Evolutionary conservation across 1,140 invertebrate species (phyloP), one percentile per base, ranked within the genome.

Genomic region (Hestina assimilis): DNA sequence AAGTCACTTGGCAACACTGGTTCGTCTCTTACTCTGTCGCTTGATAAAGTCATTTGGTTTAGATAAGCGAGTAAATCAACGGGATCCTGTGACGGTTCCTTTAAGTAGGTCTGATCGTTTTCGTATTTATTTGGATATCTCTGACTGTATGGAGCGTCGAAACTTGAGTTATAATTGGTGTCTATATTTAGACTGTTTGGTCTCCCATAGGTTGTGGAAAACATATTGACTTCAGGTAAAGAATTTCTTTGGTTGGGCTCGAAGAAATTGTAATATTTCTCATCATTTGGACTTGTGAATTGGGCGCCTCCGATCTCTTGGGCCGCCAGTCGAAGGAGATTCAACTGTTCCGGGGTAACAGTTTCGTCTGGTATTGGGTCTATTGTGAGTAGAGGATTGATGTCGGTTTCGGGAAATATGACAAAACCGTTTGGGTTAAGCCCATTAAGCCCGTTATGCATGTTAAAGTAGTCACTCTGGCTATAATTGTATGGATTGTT

Each of bases 211-310:
- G 75, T 79, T 23, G 69, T 79, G 11, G 65, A 41, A 54, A 77
- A 87, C 72, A 82, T 75, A 40, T 74, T 76, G 2, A 71, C 62
- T 40, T 87, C 82, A 2, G 79, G 81, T 20, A 85, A 66, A 12
- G 84, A 85, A 52, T 82, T 83, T 76, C 84, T 85, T 82, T 85
- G 84, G 78, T 67, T 87, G 40, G 77, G 78, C 61, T 87, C 84
- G 67, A 79, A 87, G 70, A 77, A 87, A 56, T 83, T 85, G 56
- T 81, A 87, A 50, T 63, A 80, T 72, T 83, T 84, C 14, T 85
- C 79, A 38, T 82, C 74, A 23, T 66, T 80, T 4, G 79, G 79
- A 47, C 56, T 83, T n/a, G 74, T 55, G 58, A 87, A 87, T 50
- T 87, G 84, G 3, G 84, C 84, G 7, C 84, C 80, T 0, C 87